Evolutionary conservation across 2,888 invertebrate genomes (phyloP), one percentile per base, ranked within the genome.

Genomic region (Volucella bombylans): DNA sequence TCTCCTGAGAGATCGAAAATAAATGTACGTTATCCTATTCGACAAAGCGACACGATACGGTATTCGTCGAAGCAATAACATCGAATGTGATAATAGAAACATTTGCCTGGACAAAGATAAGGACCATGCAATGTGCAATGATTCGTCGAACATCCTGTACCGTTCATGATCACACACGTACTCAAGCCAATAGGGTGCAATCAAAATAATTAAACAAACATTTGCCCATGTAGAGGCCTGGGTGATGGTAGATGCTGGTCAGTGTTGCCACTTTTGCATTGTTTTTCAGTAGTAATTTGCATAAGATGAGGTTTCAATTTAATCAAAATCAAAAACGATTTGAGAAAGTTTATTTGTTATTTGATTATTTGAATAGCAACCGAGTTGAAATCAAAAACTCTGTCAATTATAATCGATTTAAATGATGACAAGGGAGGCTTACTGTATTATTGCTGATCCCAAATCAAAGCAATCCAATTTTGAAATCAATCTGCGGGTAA

Each of bases 201-300:
- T 72, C 55, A 62, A 82, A 82, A 82, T 77, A 82, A 82, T 82
- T 72, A 82, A 77, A 82, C 78, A 72, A 67, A 82, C 43, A 55
- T 49, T 31, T 15, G 49, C 1, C 4, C 39, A 55, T 23, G 14
- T 49, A 45, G 49, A 12, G 31, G 31, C 23, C 12, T 47, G 12
- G 45, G 43, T 38, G 8, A 2, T 18, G 41, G 41, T 23, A 11
- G 18, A 14, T 50, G 31, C 6, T 31, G 31, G 31, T 31, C 1
- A 31, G 31, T 31, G 31, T 31, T 64, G 38, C 64, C 38, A 49
- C 62, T 61, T 45, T n/a, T 57, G 69, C 43, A 43, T 15, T 11
- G 41, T 23, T 23, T 38, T 49, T 8, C 18, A 18, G 4, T 12
- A 49, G 23, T 9, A 39, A 38, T 3, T 10, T 59, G 12, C n/a